Base-by-base conservation (phyloP, 2,888 invertebrate species). In the Folsomia manolachei region DNA sequence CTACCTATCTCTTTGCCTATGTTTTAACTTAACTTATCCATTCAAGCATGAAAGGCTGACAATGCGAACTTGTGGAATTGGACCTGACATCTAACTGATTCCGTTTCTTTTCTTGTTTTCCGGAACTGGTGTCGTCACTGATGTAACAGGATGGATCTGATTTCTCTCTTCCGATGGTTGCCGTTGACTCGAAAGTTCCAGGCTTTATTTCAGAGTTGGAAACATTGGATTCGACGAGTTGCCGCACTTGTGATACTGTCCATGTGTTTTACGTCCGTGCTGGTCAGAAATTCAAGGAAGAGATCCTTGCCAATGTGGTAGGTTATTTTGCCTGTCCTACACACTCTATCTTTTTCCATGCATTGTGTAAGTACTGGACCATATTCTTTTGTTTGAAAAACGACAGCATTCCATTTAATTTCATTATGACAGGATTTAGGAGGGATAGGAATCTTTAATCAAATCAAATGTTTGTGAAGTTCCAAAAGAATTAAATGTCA, bases 211-310 rank as follows among this genome's bases (percentile, higher is more conserved):
- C 87, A 9, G 96, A 96, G 82, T 86, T 99, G 74, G 90, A 92
- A 77, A 86, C 88, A 26, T 85, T 97, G 72, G 98, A 98, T 85
- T 90, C 90, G 78, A 89, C 94, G 82, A 94, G 95, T 81, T 89
- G 92, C 52, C 88, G 97, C 76, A 93, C 93, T 1, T 90, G 91
- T 82, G 94, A 96, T 82, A 97, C 97, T 0, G 94, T 93, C 76
- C 95, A 97, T 84, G 89, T 97, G 79, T 95, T 97, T 86, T 97
- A 96, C 83, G 95, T 94, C 1, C 91, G 92, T 83, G 89, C 92
- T 18, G 95, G 94, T 0, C 96, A 96, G 84, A 88, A 88, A 66
- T 85, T 85, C 75, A 89, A 91, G 0, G 86, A 87, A 14, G 92
- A 95, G 80, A 95, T 98, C 77, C 88, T 98, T 18, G 86, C 87